Evolutionary conservation across 2,113 vertebrate species (phyloP).

Genomic region (Cichladusa arquata): DNA sequence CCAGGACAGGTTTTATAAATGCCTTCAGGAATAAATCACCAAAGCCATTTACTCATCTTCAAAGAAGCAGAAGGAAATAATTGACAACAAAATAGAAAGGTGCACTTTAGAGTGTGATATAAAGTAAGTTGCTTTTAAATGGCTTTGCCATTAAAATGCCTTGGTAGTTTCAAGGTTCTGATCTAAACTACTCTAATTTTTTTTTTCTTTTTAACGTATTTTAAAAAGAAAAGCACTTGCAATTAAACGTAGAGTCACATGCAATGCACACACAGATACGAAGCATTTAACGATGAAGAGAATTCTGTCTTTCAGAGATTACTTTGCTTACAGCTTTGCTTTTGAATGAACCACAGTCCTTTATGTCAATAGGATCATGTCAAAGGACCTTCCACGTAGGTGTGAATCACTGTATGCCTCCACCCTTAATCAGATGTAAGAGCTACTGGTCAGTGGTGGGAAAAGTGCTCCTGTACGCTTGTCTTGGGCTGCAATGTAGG

Average conservation of each 20-base stretch:
- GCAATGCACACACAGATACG: neutral
- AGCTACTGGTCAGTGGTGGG: neutral
- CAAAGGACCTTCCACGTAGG: neutral
- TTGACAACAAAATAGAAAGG: conserved; percentile 1
- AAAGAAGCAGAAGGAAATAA: neutral
- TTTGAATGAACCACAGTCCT: neutral
- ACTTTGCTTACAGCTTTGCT: neutral
- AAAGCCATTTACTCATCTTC: neutral
- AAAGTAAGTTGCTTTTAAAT: neutral
- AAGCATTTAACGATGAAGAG: too few species aligned
- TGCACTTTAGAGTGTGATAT: neutral
- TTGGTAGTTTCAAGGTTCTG: neutral
- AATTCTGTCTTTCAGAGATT: neutral
- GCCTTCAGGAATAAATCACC: neutral
- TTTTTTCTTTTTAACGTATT: neutral
- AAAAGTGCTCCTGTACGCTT: neutral
- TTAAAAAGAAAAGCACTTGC: neutral
- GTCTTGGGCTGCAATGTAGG: too few species aligned
- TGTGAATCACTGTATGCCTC: neutral
- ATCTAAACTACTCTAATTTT: neutral
- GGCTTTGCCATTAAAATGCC: neutral
- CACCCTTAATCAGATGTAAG: neutral
- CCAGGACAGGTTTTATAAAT: neutral
- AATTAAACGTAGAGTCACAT: neutral
- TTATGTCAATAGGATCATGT: neutral